These are phyloP conservation scores for Helicoverpa zea DNA, from an alignment of 1,140 invertebrate genomes.

Conservation along the genomic window DNA sequence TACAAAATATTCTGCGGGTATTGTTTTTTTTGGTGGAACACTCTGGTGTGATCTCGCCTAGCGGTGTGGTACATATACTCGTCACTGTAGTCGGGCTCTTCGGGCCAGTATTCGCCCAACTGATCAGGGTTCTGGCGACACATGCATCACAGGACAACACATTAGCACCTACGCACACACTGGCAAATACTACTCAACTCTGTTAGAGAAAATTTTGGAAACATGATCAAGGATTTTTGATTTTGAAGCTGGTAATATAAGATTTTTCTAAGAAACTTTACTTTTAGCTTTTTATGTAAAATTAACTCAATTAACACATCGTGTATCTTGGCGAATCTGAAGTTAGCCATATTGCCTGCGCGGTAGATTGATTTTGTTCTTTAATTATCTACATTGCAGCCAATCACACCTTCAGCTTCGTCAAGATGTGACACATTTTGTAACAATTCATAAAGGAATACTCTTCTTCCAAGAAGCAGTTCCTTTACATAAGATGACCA, in stretches of 20 bases:
- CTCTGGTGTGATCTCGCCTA: conserved; percentile 79
- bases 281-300: no score
- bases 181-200: conserved; percentile 57
- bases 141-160: conserved; percentile 67
- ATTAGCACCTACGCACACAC: conserved; percentile 69
- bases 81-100: conserved; percentile 82
- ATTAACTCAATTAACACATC: no score
- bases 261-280: not conserved
- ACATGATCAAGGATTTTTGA: conserved; percentile 25
- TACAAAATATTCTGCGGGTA: conserved; percentile 83
- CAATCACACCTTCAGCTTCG: no score
- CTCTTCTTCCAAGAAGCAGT: not conserved
- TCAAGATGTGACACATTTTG: no score
- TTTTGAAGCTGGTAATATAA: not conserved
- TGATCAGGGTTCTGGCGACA: conserved; percentile 75
- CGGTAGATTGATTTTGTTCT: no score
- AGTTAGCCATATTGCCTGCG: no score
- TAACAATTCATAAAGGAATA: no score
- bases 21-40: conserved; percentile 84
- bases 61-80: conserved; percentile 85
- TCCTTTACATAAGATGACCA: not conserved
- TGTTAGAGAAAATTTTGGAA: conserved; percentile 40
- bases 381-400: no score
- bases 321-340: no score
- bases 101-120: conserved; percentile 76